Evolutionary conservation across 2,113 vertebrate genomes (phyloP).

Genomic region (Atrichornis clamosus): DNA sequence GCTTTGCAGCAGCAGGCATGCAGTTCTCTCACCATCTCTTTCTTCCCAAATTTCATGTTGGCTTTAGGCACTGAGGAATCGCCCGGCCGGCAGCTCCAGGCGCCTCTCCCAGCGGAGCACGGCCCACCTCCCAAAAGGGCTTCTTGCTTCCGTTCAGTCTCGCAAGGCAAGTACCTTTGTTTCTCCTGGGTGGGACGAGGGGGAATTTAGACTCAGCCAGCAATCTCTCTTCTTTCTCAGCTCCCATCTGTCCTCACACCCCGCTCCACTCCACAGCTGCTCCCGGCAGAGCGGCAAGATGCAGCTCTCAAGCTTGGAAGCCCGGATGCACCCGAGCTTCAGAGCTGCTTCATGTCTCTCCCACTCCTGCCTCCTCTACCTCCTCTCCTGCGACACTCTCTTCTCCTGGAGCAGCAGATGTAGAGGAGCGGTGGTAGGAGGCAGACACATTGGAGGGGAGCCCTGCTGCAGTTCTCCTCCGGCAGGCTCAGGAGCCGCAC

Average conservation of each 20-base stretch:
- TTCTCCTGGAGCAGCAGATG: slow-evolving; percentile 59
- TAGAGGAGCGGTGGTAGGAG: slow-evolving; percentile 55
- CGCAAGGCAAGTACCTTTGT: slow-evolving; percentile 32
- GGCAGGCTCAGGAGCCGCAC: slow-evolving; percentile 32
- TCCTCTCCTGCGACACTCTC: slow-evolving; percentile 42
- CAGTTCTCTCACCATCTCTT: background rate
- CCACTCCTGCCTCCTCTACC: slow-evolving; percentile 53
- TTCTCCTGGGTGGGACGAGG: slow-evolving; percentile 31
- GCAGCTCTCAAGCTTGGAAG: slow-evolving; percentile 34
- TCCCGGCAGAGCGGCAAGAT: slow-evolving; percentile 46
- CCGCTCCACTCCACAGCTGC: slow-evolving; percentile 53
- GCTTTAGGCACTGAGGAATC: background rate
- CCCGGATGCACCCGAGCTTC: slow-evolving; percentile 54
- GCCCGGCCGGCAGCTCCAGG: rapidly evolving
- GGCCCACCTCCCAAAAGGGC: background rate
- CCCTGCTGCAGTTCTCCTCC: slow-evolving; percentile 49
- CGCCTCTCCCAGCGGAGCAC: background rate
- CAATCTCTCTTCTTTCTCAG: slow-evolving; percentile 55
- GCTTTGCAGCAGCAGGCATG: background rate
- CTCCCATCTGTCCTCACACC: slow-evolving; percentile 67
- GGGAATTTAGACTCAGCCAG: slow-evolving; percentile 47
- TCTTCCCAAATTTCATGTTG: background rate
- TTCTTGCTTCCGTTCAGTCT: slow-evolving; percentile 4
- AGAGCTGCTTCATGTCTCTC: slow-evolving; percentile 51
- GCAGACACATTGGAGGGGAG: slow-evolving; percentile 58